These are phyloP conservation scores for Silvanus unidentatus DNA, from an alignment of 2,888 invertebrate species.

Conservation along the genomic window DNA sequence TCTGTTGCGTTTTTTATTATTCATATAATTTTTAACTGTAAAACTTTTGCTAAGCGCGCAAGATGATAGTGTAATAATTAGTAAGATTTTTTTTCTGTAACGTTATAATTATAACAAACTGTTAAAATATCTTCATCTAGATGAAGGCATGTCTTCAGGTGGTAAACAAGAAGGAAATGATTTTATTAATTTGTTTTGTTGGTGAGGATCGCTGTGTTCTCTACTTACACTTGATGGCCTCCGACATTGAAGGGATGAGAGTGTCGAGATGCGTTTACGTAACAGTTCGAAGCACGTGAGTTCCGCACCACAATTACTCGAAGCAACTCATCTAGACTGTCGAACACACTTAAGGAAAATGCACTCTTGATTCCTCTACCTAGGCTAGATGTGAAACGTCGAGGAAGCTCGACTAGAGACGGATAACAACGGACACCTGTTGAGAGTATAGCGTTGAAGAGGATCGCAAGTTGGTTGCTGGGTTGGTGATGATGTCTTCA, in stretches of 20 bases:
- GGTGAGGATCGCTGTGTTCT: too few species aligned
- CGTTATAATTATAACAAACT: not conserved
- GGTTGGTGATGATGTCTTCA: constrained; percentile 9
- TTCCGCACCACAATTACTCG: constrained; percentile 1
- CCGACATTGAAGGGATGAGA: too few species aligned
- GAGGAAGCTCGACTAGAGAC: constrained; percentile 22
- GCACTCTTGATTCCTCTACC: constrained; percentile 15
- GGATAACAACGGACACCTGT: constrained; percentile 28
- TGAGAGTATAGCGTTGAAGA: too few species aligned
- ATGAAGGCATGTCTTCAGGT: too few species aligned
- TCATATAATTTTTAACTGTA: constrained; percentile 20
- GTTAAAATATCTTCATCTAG: too few species aligned
- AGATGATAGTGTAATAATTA: constrained; percentile 1
- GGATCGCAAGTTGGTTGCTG: too few species aligned
- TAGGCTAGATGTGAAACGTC: constrained; percentile 22
- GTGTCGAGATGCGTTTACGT: too few species aligned
- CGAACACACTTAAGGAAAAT: constrained; percentile 19
- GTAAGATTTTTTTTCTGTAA: not conserved
- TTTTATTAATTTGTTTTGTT: too few species aligned
- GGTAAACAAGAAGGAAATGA: too few species aligned
- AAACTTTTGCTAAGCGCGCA: constrained; percentile 1
- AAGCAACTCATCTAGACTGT: too few species aligned
- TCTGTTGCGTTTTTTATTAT: constrained; percentile 21
- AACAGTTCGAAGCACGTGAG: too few species aligned
- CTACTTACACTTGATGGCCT: too few species aligned